Percentiles rank a stretch among this genome's conserved stretches.
These are phyloP conservation scores for Dorcus hopei DNA, from an alignment of 2,888 invertebrate species.

Conservation along the genomic window DNA sequence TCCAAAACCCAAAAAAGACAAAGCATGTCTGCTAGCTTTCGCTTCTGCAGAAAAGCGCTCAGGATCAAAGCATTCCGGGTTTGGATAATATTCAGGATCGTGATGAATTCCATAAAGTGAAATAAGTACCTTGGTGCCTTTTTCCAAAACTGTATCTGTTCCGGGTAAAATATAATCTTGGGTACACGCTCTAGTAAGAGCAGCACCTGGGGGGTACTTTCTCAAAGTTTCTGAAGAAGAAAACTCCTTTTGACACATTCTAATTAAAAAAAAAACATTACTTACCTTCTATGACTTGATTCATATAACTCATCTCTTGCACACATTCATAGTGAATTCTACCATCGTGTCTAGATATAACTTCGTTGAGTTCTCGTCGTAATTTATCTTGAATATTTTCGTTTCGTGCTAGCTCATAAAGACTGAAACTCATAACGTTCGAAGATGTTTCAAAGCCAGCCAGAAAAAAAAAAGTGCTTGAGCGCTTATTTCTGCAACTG, in stretches of 20 bases:
- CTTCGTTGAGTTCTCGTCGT: neutral
- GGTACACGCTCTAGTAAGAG: neutral
- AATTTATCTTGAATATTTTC: constrained; percentile 1
- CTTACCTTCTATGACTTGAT: constrained; percentile 1
- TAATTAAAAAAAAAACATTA: neutral
- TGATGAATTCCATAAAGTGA: neutral
- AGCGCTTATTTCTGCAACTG: neutral
- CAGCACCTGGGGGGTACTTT: neutral
- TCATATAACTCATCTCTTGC: neutral
- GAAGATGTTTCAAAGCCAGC: neutral
- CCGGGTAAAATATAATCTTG: neutral
- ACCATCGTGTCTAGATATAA: neutral
- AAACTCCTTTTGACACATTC: neutral
- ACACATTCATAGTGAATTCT: neutral
- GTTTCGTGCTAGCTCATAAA: neutral
- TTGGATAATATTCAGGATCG: constrained; percentile 1
- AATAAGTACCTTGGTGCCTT: neutral
- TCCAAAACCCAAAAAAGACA: too few species aligned
- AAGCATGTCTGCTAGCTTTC: too few species aligned
- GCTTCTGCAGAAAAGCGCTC: neutral
- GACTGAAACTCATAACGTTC: neutral
- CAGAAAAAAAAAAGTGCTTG: neutral
- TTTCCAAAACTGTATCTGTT: neutral
- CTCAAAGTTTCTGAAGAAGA: constrained; percentile 2
- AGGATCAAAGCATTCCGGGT: constrained; percentile 4